Evolutionary conservation across 2,113 vertebrate species (phyloP).

Genomic region (Brachypteracias leptosomus): DNA sequence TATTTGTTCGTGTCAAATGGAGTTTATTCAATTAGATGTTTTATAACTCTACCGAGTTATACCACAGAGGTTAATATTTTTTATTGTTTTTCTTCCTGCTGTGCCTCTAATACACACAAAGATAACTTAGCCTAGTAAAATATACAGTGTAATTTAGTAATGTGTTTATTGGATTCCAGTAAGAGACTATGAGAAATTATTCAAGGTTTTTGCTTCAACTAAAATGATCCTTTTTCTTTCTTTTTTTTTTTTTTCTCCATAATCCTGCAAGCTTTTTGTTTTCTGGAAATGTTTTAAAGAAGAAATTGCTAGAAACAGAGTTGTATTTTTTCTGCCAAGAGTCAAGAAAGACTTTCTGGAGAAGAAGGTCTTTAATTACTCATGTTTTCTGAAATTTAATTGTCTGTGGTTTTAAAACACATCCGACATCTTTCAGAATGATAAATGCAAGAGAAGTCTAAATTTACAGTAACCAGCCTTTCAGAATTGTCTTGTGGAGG

Average conservation of each 20-base stretch:
- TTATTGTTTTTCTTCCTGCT: constrained; percentile 39
- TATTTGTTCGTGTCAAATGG: constrained; percentile 47
- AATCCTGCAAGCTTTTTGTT: not conserved
- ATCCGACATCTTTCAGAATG: not conserved
- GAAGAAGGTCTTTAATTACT: not conserved
- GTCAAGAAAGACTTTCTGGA: not conserved
- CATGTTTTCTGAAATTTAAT: not conserved
- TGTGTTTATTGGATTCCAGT: constrained; percentile 45
- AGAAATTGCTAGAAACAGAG: not conserved
- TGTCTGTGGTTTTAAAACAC: not conserved
- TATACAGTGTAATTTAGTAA: constrained; percentile 29
- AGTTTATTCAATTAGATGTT: constrained; percentile 46
- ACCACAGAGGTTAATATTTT: constrained; percentile 7
- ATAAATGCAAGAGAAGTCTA: not conserved
- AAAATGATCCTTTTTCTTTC: not conserved
- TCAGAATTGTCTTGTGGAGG: not conserved
- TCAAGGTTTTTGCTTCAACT: not conserved
- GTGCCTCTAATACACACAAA: constrained; percentile 15
- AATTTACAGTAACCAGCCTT: not conserved
- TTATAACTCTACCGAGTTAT: constrained; percentile 35
- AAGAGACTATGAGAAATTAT: not conserved
- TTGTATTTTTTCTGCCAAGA: not conserved
- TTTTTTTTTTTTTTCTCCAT: no score
- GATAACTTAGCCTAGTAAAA: constrained; percentile 41
- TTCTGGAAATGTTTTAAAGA: not conserved